Evolutionary conservation across 2,797 vertebrate species (phyloP).

Genomic region (Austrolebias charrua): DNA sequence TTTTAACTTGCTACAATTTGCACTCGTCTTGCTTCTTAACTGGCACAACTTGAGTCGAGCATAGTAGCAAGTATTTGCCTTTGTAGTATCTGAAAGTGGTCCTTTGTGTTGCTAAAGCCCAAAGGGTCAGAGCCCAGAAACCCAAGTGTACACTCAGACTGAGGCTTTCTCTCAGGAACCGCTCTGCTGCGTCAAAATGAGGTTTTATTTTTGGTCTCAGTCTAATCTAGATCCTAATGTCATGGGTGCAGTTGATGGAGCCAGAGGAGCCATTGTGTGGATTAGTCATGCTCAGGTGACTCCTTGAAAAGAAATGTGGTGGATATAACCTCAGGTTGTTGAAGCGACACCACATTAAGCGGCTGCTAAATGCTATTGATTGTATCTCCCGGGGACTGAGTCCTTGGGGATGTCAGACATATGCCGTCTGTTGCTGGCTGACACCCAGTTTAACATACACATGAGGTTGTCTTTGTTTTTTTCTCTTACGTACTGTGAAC

Average conservation of each 20-base stretch:
- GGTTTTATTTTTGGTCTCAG: conserved; percentile 50
- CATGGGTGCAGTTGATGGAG: conserved; percentile 21
- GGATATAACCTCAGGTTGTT: conserved; percentile 32
- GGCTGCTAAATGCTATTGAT: conserved; percentile 56
- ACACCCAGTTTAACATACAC: conserved; percentile 17
- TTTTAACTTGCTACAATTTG: background rate
- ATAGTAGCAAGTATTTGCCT: conserved; percentile 40
- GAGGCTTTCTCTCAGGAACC: conserved; percentile 19
- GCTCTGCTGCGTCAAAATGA: conserved; percentile 41
- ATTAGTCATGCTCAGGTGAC: conserved; percentile 53
- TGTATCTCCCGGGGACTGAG: conserved; percentile 32
- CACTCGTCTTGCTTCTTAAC: conserved; percentile 20
- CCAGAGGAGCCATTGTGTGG: conserved; percentile 10
- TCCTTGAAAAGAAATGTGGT: conserved; percentile 27
- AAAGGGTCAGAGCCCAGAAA: conserved; percentile 36
- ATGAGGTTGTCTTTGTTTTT: conserved; percentile 33
- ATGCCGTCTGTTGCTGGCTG: conserved; percentile 42
- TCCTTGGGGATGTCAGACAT: conserved; percentile 47
- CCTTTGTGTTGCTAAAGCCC: conserved; percentile 55
- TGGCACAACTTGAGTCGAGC: conserved; percentile 26
- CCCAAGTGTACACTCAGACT: conserved; percentile 31
- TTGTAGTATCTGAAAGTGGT: conserved; percentile 34
- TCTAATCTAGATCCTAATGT: conserved; percentile 47
- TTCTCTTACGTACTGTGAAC: conserved; percentile 5
- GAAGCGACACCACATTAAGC: conserved; percentile 32